Conservation (phyloP, 2,797 vertebrate genomes). For the Leucoraja ocellata region DNA sequence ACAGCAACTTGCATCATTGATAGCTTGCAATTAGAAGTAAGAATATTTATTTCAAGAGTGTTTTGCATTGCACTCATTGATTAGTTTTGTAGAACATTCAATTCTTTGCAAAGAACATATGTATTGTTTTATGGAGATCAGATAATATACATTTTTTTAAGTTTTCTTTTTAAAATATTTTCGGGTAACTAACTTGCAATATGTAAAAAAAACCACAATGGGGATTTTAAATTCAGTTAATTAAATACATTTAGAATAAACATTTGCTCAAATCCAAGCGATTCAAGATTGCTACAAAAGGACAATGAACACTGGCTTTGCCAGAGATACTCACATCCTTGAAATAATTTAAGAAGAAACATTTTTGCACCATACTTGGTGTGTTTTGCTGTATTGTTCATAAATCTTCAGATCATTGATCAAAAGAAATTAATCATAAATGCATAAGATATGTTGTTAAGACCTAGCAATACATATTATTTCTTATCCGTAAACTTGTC, state of each 20-base stretch:
- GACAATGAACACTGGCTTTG: no score
- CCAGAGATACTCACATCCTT: no score
- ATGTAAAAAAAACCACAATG: no score
- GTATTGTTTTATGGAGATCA: not conserved
- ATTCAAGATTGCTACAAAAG: no score
- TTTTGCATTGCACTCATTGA: not conserved
- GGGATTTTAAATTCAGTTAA: no score
- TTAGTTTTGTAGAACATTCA: not conserved
- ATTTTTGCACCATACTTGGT: not conserved
- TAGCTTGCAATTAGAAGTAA: not conserved
- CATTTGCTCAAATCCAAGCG: no score
- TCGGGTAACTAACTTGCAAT: no score
- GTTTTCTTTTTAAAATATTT: not conserved
- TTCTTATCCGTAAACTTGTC: not conserved
- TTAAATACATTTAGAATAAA: no score
- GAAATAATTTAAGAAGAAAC: no score
- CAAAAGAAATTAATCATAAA: not conserved
- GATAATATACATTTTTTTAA: not conserved
- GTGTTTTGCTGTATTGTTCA: not conserved
- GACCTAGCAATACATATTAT: not conserved
- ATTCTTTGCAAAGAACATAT: not conserved
- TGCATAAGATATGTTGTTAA: not conserved
- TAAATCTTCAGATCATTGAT: not conserved
- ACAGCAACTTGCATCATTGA: conserved; percentile 32
- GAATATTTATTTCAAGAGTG: not conserved